Base-by-base conservation (phyloP, 2,797 vertebrate species). In the Salarias fasciatus region DNA sequence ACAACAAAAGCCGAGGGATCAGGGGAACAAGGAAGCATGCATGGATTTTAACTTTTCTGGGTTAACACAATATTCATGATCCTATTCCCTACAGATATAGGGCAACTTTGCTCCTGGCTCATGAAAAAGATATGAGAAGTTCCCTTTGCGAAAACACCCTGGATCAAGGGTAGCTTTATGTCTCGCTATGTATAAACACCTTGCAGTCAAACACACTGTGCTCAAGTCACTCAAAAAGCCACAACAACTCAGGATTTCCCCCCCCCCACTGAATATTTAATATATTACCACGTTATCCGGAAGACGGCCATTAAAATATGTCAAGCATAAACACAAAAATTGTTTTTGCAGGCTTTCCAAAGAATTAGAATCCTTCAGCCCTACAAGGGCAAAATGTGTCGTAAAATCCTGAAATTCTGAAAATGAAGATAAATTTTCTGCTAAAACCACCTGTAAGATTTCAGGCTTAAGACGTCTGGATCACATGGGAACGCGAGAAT, bases 291-390 rank as follows among this genome's bases (percentile, higher is more conserved):
- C 9, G 3, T 70, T 15, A 44, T 42, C 14, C 48, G 47, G 28
- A 62, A 14, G 53, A 30, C 53, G 61, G 48, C 40, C 46, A 54
- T 50, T 61, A 63, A 72, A 18, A 54, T 18, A 44, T 29, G 15
- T 7, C 43, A 49, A 44, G 53, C 45, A 43, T 24, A 36, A 30
- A 53, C 55, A 61, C 15, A 82, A 42, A 36, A 72, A 41, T 41
- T 24, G 38, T 57, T 44, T 53, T 18, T 66, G 73, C 60, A 85
- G 84, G 87, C 83, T 87, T 88, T 89, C 77, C 87, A 86, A 89
- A 92, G 87, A 92, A 93, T 91, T 88, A 86, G 82, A 87, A n/a
- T n/a, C n/a, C 86, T 75, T 77, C 75, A 83, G 73, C 37, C 84
- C 86, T 77, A 77, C 63, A 85, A 24, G 59, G 90, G 73, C 36